phyloP scores from a whole-genome alignment of 2,888 invertebrate species.

The Cephalotes varians region DNA sequence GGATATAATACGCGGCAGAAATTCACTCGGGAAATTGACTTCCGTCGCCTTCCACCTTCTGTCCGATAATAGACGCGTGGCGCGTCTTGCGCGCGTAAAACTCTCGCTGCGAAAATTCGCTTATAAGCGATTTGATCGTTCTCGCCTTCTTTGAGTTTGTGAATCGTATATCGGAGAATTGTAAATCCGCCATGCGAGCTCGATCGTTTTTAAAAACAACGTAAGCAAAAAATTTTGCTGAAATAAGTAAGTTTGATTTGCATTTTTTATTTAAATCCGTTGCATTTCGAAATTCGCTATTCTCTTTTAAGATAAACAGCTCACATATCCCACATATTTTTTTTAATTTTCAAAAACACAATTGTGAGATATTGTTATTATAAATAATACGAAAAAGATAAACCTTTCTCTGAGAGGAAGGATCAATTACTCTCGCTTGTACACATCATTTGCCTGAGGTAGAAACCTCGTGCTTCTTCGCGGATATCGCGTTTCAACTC shows the following conservation, averaged over 20 bases:
- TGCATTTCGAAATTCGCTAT: neutral
- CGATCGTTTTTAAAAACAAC: slow-evolving; percentile 15
- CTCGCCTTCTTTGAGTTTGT: neutral
- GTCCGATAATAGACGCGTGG: slow-evolving; percentile 44
- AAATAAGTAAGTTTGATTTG: neutral
- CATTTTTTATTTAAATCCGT: slow-evolving; percentile 1
- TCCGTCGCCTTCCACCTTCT: slow-evolving; percentile 63
- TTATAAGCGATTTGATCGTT: neutral
- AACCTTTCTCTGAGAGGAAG: neutral
- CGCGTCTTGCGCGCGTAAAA: neutral
- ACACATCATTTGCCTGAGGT: neutral
- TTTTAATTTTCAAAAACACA: neutral
- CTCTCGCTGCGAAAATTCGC: slow-evolving; percentile 49
- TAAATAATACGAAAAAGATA: neutral
- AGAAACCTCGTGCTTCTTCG: slow-evolving; percentile 13
- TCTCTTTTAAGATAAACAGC: neutral
- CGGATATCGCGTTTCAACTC: slow-evolving; percentile 21
- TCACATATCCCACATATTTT: neutral
- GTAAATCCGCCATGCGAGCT: neutral
- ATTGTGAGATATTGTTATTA: neutral
- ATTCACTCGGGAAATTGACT: slow-evolving; percentile 71
- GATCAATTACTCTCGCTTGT: neutral
- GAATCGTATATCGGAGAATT: neutral
- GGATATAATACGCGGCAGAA: slow-evolving; percentile 69
- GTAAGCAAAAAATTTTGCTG: slow-evolving; percentile 10